A percentile compares a stretch with the other conserved stretches of the same genome.
Conservation (phyloP, 2,797 vertebrate species). For the Neosilurus mollespiculum region DNA sequence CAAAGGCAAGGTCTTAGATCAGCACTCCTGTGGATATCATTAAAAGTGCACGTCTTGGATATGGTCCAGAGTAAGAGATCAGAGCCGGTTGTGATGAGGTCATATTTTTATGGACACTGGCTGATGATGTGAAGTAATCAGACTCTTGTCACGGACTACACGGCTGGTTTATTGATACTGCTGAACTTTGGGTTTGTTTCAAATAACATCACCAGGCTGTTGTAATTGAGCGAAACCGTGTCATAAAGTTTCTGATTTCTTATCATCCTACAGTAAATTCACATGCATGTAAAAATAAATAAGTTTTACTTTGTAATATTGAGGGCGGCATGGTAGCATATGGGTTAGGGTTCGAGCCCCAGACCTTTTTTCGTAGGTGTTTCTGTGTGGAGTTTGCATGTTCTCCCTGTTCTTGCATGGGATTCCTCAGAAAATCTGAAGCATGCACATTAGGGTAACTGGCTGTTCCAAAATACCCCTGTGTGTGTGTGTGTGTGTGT, state of each 20-base stretch:
- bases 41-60: conserved; percentile 26
- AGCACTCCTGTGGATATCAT: conserved; percentile 29
- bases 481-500: too few species aligned
- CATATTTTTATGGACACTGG: conserved; percentile 51
- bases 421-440: too few species aligned
- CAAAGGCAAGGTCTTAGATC: conserved; percentile 16
- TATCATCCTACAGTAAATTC: not conserved
- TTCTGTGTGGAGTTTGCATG: too few species aligned
- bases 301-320: not conserved
- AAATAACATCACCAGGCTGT: not conserved
- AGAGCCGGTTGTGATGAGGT: conserved; percentile 39
- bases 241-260: not conserved
- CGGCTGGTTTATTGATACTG: conserved; percentile 4
- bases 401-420: too few species aligned
- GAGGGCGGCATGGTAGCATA: too few species aligned
- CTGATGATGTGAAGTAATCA: conserved; percentile 50
- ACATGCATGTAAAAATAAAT: not conserved
- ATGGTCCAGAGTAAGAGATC: conserved; percentile 42
- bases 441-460: too few species aligned
- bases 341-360: too few species aligned
- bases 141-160: conserved; percentile 44
- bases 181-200: conserved; percentile 4
- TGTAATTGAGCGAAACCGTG: not conserved
- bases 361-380: too few species aligned
- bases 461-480: too few species aligned